Evolutionary conservation across 2,888 invertebrate genomes (phyloP).

Genomic region (Heliconius ismenius): DNA sequence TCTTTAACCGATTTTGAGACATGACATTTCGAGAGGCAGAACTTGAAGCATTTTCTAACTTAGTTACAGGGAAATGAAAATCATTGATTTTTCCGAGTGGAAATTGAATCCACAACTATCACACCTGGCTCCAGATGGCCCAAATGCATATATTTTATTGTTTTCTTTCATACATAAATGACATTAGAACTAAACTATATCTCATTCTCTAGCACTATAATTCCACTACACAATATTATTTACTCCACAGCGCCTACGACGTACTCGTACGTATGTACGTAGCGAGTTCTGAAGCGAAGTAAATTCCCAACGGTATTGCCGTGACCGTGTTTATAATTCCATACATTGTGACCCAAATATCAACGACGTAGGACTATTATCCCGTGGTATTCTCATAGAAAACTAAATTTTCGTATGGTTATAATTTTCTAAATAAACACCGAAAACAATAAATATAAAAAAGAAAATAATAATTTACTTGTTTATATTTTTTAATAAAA

Average conservation of each 20-base stretch:
- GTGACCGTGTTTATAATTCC: conserved; percentile 32
- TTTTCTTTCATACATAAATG: not conserved
- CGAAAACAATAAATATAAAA: not conserved
- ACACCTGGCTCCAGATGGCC: too few relatives aligned
- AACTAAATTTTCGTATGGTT: not conserved
- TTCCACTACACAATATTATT: conserved; percentile 18
- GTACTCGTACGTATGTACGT: not conserved
- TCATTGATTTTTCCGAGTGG: too few relatives aligned
- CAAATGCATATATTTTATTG: not conserved
- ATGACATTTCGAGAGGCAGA: too few relatives aligned
- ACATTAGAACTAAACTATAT: not conserved
- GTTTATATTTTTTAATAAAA: too few relatives aligned
- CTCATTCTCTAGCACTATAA: not conserved
- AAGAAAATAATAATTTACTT: too few relatives aligned
- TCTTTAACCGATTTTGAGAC: too few relatives aligned
- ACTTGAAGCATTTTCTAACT: too few relatives aligned
- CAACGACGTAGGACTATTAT: conserved; percentile 18
- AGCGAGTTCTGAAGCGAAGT: conserved; percentile 21
- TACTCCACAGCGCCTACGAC: conserved; percentile 8
- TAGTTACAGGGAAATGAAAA: too few relatives aligned
- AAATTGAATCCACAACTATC: too few relatives aligned
- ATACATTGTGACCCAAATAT: conserved; percentile 33
- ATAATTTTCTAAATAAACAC: not conserved
- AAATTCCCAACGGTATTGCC: conserved; percentile 30
- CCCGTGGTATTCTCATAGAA: conserved; percentile 4